A percentile compares a stretch with the other conserved stretches of the same genome.
Conservation (phyloP, 2,113 vertebrate species). For the Brachionichthys hirsutus region DNA sequence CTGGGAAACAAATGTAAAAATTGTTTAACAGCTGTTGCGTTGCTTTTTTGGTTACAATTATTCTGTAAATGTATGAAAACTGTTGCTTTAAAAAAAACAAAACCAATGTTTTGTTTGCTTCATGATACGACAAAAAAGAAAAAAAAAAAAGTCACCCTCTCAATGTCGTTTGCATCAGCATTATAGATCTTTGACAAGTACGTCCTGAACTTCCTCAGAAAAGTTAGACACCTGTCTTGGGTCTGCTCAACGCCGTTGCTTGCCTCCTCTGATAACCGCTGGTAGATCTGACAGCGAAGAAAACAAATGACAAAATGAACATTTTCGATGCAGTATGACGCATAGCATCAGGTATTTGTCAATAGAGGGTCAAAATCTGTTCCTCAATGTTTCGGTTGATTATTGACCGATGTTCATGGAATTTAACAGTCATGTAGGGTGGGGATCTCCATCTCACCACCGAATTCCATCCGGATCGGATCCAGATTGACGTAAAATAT, state of each 20-base stretch:
- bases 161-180: conserved; percentile 78
- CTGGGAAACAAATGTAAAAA: conserved; percentile 63
- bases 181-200: conserved; percentile 86
- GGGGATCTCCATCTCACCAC: no score
- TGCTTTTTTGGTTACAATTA: not conserved
- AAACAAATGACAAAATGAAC: not conserved
- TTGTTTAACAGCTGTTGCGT: not conserved
- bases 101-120: not conserved
- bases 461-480: no score
- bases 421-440: no score
- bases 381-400: no score
- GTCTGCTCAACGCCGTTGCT: conserved; percentile 88
- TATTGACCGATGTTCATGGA: no score
- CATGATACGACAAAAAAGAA: no score
- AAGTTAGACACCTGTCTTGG: conserved; percentile 86
- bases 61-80: not conserved
- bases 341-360: no score
- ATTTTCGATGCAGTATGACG: no score
- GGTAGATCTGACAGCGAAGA: conserved; percentile 83
- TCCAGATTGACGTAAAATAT: no score
- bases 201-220: conserved; percentile 82
- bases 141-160: conserved; percentile 76
- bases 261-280: conserved; percentile 90
- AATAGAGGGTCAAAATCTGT: no score
- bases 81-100: not conserved